Base-by-base conservation (phyloP, 2,888 invertebrate genomes). In the Malachius bipustulatus region DNA sequence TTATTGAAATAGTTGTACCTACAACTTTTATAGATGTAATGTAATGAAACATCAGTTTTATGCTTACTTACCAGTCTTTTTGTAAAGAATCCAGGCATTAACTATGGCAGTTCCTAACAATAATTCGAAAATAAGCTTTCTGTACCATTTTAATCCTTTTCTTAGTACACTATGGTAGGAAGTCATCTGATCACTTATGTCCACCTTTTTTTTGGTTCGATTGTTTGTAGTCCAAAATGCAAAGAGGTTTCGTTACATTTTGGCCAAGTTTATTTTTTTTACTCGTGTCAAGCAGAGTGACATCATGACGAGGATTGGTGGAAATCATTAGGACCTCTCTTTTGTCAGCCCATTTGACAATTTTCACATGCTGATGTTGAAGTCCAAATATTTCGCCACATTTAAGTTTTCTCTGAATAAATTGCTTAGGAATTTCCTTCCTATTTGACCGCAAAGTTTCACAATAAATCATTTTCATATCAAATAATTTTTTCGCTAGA, bases 331-430 rank as follows among this genome's bases (percentile, higher is more conserved):
- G n/a, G 6, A 19, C 24, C n/a, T 19, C 24, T 19, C 24, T 19
- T 19, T 19, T 19, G 24, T 19, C 24, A 19, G 24, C n/a, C 24
- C 24, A 19, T 19, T 19, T 19, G n/a, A 19, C n/a, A 19, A 19
- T 19, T 19, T 19, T 19, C 24, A 19, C 24, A 19, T 19, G 6
- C n/a, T 19, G 6, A 8, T 19, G 24, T 19, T 19, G 24, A 8
- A 19, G n/a, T 19, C 24, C 24, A 19, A 19, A 19, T 8, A n/a
- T 19, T 19, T 19, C 24, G n/a, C 24, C 24, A 6, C n/a, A n/a
- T 19, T 19, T 19, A 8, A 19, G 6, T 19, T 19, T 19, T 19
- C 6, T n/a, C n/a, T 19, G 6, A n/a, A n/a, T n/a, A n/a, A 19
- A 19, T 19, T 19, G 24, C 24, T 6, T 6, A 19, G 24, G 24